phyloP scores from a whole-genome alignment of 1,140 invertebrate genomes.

The Penaeus japonicus region DNA sequence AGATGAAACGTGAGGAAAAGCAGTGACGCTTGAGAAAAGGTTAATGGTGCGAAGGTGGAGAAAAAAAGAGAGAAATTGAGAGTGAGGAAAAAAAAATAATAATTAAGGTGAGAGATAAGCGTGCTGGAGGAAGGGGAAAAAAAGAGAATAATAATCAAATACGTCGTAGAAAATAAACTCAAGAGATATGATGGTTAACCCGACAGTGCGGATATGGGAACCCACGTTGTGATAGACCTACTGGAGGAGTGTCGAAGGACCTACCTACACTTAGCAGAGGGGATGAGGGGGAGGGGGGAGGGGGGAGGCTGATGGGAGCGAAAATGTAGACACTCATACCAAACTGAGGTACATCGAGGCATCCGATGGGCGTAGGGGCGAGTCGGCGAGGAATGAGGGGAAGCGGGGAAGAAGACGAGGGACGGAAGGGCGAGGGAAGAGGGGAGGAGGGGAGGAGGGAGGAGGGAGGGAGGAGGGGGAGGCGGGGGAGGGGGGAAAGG shows the following conservation, averaged over 20 bases:
- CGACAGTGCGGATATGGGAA: no score
- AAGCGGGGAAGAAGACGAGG: not conserved
- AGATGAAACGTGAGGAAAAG: no score
- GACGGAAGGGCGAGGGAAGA: not conserved
- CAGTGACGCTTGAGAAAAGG: no score
- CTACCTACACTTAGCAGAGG: not conserved
- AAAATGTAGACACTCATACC: not conserved
- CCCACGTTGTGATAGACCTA: no score
- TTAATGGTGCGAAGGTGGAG: no score
- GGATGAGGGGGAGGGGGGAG: not conserved
- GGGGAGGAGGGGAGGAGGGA: not conserved
- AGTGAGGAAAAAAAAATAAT: not conserved
- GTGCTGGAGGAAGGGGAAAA: not conserved
- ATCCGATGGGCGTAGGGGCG: not conserved
- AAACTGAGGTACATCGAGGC: not conserved
- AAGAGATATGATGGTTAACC: no score
- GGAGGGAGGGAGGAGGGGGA: not conserved
- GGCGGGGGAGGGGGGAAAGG: not conserved
- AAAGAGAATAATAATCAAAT: not conserved
- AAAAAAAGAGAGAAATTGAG: no score
- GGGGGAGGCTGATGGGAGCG: not conserved
- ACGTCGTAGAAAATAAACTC: no score
- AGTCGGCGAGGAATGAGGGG: not conserved
- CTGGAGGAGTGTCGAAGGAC: not conserved
- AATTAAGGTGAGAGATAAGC: not conserved